Evolutionary conservation across 2,797 vertebrate genomes (phyloP).

Genomic region (Sarcophilus harrisii): DNA sequence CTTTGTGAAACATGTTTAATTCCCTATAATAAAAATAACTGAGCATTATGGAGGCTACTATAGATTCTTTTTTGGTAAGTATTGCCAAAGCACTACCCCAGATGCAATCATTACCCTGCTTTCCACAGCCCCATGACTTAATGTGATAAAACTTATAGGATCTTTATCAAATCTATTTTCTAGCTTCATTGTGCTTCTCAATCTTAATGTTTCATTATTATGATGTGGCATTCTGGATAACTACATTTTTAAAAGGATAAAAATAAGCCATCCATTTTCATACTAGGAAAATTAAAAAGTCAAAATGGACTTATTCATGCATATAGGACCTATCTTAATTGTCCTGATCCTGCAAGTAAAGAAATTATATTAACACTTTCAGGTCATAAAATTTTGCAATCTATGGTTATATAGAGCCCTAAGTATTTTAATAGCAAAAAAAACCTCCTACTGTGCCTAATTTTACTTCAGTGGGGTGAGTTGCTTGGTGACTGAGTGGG

Average conservation of each 20-base stretch:
- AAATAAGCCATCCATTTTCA: slow-evolving; percentile 53
- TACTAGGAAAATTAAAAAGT: slow-evolving; percentile 62
- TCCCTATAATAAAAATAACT: slow-evolving; percentile 27
- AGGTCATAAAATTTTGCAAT: slow-evolving; percentile 49
- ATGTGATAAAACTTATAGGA: slow-evolving; percentile 55
- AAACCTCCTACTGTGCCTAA: slow-evolving; percentile 8
- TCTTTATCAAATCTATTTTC: slow-evolving; percentile 62
- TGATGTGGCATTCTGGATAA: slow-evolving; percentile 39
- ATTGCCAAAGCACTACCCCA: slow-evolving; percentile 52
- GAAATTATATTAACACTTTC: slow-evolving; percentile 38
- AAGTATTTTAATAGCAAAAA: background rate
- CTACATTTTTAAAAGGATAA: slow-evolving; percentile 39
- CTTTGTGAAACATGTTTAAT: slow-evolving; percentile 35
- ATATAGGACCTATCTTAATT: slow-evolving; percentile 51
- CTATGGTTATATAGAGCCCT: slow-evolving; percentile 33
- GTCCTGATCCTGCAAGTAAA: slow-evolving; percentile 21
- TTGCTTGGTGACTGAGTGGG: slow-evolving; percentile 42
- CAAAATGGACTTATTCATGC: slow-evolving; percentile 33
- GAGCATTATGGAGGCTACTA: background rate
- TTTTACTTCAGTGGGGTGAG: slow-evolving; percentile 42
- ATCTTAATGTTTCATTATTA: slow-evolving; percentile 62
- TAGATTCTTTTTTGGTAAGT: slow-evolving; percentile 3
- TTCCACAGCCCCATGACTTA: slow-evolving; percentile 23
- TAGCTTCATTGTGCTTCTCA: slow-evolving; percentile 46
- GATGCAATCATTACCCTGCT: background rate